phyloP scores from a whole-genome alignment of 2,113 vertebrate genomes.

The Sylvilagus bachmani region DNA sequence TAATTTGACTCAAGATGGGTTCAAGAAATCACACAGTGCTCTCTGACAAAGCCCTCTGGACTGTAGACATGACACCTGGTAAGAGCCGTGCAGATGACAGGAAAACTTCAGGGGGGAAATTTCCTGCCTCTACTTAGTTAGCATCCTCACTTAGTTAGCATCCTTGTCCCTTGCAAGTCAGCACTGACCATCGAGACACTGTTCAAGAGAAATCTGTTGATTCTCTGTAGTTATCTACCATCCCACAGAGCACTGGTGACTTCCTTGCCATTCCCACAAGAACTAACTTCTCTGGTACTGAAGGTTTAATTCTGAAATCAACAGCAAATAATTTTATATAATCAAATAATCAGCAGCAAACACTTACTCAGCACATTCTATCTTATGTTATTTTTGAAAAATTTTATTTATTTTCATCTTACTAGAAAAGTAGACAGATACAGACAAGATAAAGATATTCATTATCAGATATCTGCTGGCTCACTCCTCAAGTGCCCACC shows the following conservation, averaged over 20 bases:
- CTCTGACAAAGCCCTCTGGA: background rate
- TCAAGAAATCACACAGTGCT: background rate
- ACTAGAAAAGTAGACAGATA: too few relatives aligned
- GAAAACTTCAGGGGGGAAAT: background rate
- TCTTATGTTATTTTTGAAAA: too few relatives aligned
- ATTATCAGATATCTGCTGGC: too few relatives aligned
- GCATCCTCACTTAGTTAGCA: background rate
- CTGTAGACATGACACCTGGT: background rate
- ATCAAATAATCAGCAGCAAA: slow-evolving; percentile 24
- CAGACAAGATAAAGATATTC: too few relatives aligned
- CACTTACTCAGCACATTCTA: background rate
- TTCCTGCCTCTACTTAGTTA: background rate
- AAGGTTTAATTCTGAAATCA: background rate
- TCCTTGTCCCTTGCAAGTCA: background rate
- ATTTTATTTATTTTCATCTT: too few relatives aligned
- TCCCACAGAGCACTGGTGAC: background rate
- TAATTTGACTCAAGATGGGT: background rate
- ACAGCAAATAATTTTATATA: slow-evolving; percentile 21
- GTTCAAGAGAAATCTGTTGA: background rate
- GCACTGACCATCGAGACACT: background rate
- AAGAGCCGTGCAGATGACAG: background rate
- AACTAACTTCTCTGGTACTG: background rate
- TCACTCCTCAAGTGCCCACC: too few relatives aligned
- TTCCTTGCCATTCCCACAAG: background rate
- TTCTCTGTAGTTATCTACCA: background rate